Evolutionary conservation across 2,113 vertebrate species (phyloP), one percentile per base, ranked within the genome.

Genomic region (Pao palembangensis): DNA sequence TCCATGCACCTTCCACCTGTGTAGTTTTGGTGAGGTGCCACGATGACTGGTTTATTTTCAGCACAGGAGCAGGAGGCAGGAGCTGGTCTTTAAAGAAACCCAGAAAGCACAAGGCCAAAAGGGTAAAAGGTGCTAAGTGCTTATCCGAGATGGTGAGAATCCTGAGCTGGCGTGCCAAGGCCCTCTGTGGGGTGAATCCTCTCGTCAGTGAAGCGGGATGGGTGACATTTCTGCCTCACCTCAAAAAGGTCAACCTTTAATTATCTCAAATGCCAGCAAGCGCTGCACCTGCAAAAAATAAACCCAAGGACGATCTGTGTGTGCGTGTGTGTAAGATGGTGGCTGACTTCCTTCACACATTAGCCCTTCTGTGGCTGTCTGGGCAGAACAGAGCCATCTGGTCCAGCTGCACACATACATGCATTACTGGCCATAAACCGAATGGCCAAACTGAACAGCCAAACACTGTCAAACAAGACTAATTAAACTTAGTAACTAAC

Each of bases 231-330:
- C 71, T 85, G 78, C 75, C 73, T 88, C 83, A 83, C 85, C 75
- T 81, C 74, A 76, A 74, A 88, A 90, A 90, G 88, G 87, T 90
- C 88, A 88, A 55, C 67, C 80, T 83, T 82, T 88, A 87, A 90
- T 88, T 80, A 88, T 88, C 85, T 81, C 70, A 90, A 90, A 90
- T 88, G 87, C 84, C 87, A 88, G 71, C 77, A 78, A 82, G 77
- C 69, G 68, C 61, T 58, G 72, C 80, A 88, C 84, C 83, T 87
- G 84, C 75, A 79, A 76, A 85, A 82, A 75, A 86, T 70, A 82
- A 84, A 68, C 67, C 69, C 17, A 25, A 15, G 28, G 68, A 79
- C 73, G 56, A 79, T 66, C 65, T 21, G 34, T 49, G 65, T 43
- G 21, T 62, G 31, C 43, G 61, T 57, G 52, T 61, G 55, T 25